Base-by-base conservation (phyloP, 2,888 invertebrate genomes). In the Hydrotaea diabolus region DNA sequence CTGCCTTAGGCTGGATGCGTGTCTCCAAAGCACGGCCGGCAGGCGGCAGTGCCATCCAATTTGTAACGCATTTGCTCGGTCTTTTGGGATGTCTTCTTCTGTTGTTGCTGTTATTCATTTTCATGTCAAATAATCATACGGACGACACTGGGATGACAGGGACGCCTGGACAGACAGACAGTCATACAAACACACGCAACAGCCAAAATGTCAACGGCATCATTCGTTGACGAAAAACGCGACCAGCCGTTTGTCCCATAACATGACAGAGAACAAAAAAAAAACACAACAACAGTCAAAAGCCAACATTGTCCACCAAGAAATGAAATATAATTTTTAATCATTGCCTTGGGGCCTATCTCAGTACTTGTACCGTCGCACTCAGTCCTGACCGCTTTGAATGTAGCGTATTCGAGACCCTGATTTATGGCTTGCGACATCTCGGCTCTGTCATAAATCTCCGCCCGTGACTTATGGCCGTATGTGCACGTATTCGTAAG, bases 351-450 rank as follows among this genome's bases (percentile, higher is more conserved):
- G 55, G 73, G 77, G 7, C 36, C 66, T 5, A 31, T 69, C 36
- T 66, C 19, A n/a, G 39, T 75, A 55, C 39, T 23, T 23, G 23
- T 21, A 21, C 23, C 64, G 13, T 9, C 7, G 43, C 19, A 43
- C 17, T 43, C n/a, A 2, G 21, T 71, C 23, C n/a, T n/a, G 17
- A 49, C 7, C 21, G 46, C n/a, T 73, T 57, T 66, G 55, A n/a
- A n/a, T 59, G 55, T 64, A 55, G 21, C 31, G 55, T 71, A 77
- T 43, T 77, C 78, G 49, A 49, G 78, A 39, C 69, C 39, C 31
- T 75, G 71, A 78, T 82, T 82, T 82, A 82, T 82, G 53, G 71
- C 23, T 75, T 75, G 78, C 55, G 74, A 78, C 82, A 78, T 69
- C 53, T 23, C n/a, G 71, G 59, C 57, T 82, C 57, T 73, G 13